Evolutionary conservation across 2,888 invertebrate species (phyloP), one percentile per base, ranked within the genome.

Genomic region (Mimumesa dahlbomi): DNA sequence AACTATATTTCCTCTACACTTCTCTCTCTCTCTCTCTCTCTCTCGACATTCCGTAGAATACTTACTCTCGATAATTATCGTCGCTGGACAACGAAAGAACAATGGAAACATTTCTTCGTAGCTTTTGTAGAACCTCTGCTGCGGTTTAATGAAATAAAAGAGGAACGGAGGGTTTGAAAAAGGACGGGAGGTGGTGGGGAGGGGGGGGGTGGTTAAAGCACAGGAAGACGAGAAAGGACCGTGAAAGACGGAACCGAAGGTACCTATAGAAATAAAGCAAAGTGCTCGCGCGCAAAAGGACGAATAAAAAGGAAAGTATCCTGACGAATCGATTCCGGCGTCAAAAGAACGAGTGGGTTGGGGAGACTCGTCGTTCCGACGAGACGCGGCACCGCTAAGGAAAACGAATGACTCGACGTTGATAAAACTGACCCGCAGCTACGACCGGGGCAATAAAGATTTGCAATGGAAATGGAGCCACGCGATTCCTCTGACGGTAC

Each of bases 381-480:
- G 57, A 52, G 42, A 34, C 43, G n/a, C n/a, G 53, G n/a, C 21
- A 29, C 57, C 45, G 36, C 58, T 53, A 70, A 78, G 63, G 67
- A 40, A 77, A 79, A 79, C 62, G 67, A 80, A 77, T 69, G 73
- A 73, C 75, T 64, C 43, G 4, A 22, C 14, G 14, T 63, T 68
- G 77, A 79, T 78, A 64, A 77, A 78, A 71, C 59, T 78, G 77
- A 77, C 65, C 77, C 57, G 62, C 57, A 68, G 57, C 58, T 25
- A 43, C 22, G 42, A 25, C 42, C 16, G 7, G 29, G 38, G 59
- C 70, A 71, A 77, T 77, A 77, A 77, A 64, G 70, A 78, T 77
- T 74, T 80, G 74, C 77, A 77, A 77, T 77, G 74, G 77, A 74
- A 78, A 77, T 69, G 48, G 57, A 61, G 49, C 50, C 5, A 11